A percentile compares a stretch with the other conserved stretches of the same genome.
These are phyloP conservation scores for Ligdia adustata DNA, from an alignment of 2,888 invertebrate genomes.

Conservation along the genomic window DNA sequence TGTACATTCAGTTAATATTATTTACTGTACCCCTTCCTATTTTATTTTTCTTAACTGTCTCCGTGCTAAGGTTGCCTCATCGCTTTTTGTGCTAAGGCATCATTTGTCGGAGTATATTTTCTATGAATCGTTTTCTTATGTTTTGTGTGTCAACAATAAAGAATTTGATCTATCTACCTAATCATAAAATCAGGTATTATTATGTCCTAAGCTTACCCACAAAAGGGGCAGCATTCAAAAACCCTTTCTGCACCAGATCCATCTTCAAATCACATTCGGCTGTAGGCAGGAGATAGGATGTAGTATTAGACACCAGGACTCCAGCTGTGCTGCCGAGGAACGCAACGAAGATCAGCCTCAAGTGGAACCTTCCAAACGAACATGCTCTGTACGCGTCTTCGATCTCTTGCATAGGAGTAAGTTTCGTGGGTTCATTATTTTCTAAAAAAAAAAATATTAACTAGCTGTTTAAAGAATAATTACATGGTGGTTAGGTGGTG, in stretches of 20 bases:
- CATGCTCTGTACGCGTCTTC: constrained; percentile 57
- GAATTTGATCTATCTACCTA: no score
- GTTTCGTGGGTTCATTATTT: constrained; percentile 5
- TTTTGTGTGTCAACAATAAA: no score
- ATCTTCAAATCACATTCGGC: constrained; percentile 68
- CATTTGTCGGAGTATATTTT: no score
- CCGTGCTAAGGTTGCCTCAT: no score
- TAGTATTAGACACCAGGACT: constrained; percentile 50
- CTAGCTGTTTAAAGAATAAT: no score
- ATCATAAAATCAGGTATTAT: no score
- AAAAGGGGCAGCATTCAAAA: constrained; percentile 61
- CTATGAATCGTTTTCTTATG: no score
- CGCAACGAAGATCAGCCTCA: constrained; percentile 48
- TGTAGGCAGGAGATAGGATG: constrained; percentile 57
- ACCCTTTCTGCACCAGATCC: constrained; percentile 60
- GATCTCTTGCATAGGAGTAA: constrained; percentile 58
- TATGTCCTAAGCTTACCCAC: constrained; percentile 49
- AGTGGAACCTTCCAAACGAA: constrained; percentile 61
- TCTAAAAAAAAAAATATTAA: constrained; percentile 28
- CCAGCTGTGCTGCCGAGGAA: constrained; percentile 51
- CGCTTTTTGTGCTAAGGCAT: no score
- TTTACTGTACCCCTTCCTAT: no score
- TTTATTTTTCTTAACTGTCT: no score
- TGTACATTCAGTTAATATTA: no score
- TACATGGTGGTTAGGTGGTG: no score